Evolutionary conservation across 1,140 invertebrate genomes (phyloP).

Genomic region (Drosophila jambulina): DNA sequence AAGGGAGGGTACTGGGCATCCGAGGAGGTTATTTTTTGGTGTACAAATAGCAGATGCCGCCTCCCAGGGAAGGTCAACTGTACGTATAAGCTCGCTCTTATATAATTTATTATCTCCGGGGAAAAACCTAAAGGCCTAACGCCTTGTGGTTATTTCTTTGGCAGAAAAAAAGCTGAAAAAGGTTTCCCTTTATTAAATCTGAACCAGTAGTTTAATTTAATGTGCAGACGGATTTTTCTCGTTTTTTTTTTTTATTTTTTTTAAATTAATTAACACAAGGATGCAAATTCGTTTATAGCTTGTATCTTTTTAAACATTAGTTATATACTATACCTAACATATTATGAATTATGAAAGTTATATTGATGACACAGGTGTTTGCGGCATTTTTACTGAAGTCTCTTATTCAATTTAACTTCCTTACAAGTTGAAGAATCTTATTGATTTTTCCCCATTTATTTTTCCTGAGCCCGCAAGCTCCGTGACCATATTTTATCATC

Average conservation of each 20-base stretch:
- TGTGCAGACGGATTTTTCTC: neutral
- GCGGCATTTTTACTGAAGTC: too few species aligned
- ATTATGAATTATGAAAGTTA: too few species aligned
- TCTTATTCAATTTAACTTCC: too few species aligned
- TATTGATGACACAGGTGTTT: too few species aligned
- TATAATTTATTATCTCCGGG: slow-evolving; percentile 30
- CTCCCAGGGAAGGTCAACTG: slow-evolving; percentile 33
- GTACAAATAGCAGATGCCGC: slow-evolving; percentile 37
- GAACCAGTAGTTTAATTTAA: neutral
- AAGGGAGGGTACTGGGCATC: neutral
- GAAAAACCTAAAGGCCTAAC: neutral
- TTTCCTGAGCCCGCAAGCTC: neutral
- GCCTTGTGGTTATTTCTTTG: neutral
- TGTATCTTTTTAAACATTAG: too few species aligned
- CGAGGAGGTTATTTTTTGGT: neutral
- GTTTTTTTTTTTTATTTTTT: too few species aligned
- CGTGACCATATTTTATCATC: neutral
- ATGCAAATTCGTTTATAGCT: too few species aligned
- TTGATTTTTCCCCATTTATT: too few species aligned
- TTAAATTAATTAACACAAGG: too few species aligned
- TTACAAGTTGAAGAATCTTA: too few species aligned
- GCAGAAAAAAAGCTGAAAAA: neutral
- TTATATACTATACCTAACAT: too few species aligned
- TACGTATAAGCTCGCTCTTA: slow-evolving; percentile 8
- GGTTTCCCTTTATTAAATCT: neutral